Evolutionary conservation across 2,113 vertebrate genomes (phyloP).

Genomic region (Antennarius striatus): DNA sequence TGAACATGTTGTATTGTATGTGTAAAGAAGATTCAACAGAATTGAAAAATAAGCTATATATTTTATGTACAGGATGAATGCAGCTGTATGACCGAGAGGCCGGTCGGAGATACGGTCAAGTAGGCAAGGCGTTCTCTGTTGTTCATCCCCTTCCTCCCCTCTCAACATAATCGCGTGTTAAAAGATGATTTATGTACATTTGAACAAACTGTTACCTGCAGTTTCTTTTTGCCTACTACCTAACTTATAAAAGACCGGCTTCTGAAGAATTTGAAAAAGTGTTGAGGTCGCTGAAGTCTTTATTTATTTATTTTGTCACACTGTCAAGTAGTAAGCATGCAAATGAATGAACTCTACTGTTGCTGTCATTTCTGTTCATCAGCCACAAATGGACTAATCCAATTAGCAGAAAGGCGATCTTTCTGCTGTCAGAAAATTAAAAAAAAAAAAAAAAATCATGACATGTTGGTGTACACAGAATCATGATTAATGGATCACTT

Average conservation of each 20-base stretch:
- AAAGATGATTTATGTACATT: constrained; percentile 62
- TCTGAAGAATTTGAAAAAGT: constrained; percentile 21
- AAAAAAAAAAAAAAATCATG: constrained; percentile 67
- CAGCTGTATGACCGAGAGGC: constrained; percentile 67
- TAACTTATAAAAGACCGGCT: constrained; percentile 42
- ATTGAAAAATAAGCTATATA: constrained; percentile 83
- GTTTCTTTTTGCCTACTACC: constrained; percentile 45
- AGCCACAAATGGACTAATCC: constrained; percentile 61
- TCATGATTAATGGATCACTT: constrained; percentile 64
- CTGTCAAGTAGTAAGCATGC: constrained; percentile 57
- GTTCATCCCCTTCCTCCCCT: constrained; percentile 35
- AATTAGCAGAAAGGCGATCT: constrained; percentile 67
- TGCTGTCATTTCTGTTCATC: constrained; percentile 65
- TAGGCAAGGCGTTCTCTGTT: constrained; percentile 47
- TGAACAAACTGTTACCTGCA: constrained; percentile 57
- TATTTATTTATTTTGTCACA: constrained; percentile 24
- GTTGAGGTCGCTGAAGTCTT: constrained; percentile 25
- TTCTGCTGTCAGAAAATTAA: constrained; percentile 71
- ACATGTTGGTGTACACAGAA: constrained; percentile 66
- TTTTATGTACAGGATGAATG: constrained; percentile 79
- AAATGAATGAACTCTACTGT: constrained; percentile 64
- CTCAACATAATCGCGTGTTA: constrained; percentile 30
- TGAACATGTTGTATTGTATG: constrained; percentile 73
- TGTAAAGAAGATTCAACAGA: constrained; percentile 79
- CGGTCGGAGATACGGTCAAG: constrained; percentile 58